phyloP scores from a whole-genome alignment of 2,888 invertebrate genomes.

The Pristionchus mayeri region DNA sequence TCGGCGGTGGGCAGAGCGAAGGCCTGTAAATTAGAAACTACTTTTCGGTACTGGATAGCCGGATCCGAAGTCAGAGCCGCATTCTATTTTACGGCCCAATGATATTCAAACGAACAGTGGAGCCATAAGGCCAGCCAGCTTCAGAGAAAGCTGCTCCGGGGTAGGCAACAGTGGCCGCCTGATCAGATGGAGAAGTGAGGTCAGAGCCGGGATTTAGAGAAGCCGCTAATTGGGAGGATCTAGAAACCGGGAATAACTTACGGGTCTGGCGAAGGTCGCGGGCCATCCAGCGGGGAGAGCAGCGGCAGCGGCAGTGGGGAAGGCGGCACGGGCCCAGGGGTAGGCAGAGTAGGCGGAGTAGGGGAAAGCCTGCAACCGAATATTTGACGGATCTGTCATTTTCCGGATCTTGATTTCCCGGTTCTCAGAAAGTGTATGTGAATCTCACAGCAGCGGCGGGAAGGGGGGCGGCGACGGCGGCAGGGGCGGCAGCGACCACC shows the following conservation, averaged over 20 bases:
- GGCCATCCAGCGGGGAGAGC: slow-evolving; percentile 24
- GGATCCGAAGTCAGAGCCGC: neutral
- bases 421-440: neutral
- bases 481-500: slow-evolving; percentile 33
- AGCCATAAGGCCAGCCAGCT: slow-evolving; percentile 24
- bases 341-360: slow-evolving; percentile 21
- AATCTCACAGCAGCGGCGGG: slow-evolving; percentile 21
- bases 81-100: slow-evolving; percentile 26
- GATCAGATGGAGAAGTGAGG: neutral
- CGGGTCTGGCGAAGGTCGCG: slow-evolving; percentile 46
- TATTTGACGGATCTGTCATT: neutral
- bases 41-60: neutral
- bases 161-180: neutral
- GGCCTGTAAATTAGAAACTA: neutral
- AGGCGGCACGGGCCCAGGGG: slow-evolving; percentile 25
- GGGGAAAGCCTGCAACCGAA: neutral
- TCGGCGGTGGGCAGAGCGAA: slow-evolving; percentile 42
- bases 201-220: neutral
- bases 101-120: slow-evolving; percentile 27
- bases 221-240: neutral
- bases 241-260: slow-evolving; percentile 9
- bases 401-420: neutral
- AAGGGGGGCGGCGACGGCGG: slow-evolving; percentile 34
- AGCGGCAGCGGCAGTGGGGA: slow-evolving; percentile 22
- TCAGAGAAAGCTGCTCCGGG: neutral